phyloP scores from a whole-genome alignment of 2,113 vertebrate genomes.

The Castor canadensis region DNA sequence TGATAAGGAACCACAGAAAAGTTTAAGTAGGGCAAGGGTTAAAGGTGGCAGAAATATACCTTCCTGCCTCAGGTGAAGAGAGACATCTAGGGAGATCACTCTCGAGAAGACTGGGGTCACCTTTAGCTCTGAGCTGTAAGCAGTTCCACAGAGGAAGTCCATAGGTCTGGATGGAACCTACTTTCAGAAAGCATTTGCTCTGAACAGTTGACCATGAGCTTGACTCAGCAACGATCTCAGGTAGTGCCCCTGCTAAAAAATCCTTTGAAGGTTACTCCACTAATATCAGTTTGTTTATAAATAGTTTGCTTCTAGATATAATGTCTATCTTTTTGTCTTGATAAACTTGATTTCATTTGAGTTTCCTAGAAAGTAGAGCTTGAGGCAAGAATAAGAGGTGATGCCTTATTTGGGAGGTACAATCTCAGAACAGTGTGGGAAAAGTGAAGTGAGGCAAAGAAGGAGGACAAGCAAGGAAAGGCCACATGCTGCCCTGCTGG shows the following conservation, averaged over 20 bases:
- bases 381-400: not conserved
- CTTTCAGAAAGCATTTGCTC: not conserved
- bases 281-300: not conserved
- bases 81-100: not conserved
- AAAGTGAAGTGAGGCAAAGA: not conserved
- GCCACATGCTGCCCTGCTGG: not conserved
- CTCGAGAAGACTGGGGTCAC: not conserved
- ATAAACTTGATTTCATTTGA: not conserved
- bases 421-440: not conserved
- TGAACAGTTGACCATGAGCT: not conserved
- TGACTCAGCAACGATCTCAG: not conserved
- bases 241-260: not conserved
- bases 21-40: not conserved
- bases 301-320: not conserved
- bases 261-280: no score
- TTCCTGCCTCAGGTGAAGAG: not conserved
- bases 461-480: not conserved
- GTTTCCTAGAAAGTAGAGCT: conserved; percentile 3
- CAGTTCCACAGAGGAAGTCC: not conserved
- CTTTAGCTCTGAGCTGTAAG: not conserved
- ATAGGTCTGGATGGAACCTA: not conserved
- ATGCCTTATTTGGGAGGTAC: not conserved
- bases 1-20: not conserved
- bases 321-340: not conserved
- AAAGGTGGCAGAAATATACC: not conserved